A percentile compares a stretch with the other conserved stretches of the same genome.
Evolutionary conservation across 2,113 vertebrate species (phyloP).

Genomic region (Nannospalax galili): DNA sequence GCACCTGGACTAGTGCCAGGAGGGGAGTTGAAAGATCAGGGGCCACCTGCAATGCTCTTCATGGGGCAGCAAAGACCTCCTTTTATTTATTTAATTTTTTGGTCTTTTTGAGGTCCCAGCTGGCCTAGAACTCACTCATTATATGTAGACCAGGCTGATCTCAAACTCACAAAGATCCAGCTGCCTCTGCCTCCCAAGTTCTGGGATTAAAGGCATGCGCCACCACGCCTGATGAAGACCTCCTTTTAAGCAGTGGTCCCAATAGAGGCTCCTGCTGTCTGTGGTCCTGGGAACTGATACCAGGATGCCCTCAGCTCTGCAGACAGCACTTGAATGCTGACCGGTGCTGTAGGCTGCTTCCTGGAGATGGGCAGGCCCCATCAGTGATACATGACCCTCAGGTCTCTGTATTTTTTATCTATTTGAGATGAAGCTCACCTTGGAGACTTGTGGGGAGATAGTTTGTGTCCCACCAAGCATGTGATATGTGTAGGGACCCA

Average conservation of each 20-base stretch:
- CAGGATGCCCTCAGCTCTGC: accelerated
- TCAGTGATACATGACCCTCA: too few relatives aligned
- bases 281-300: background rate
- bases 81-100: too few relatives aligned
- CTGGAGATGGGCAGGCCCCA: background rate
- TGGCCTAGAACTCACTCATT: too few relatives aligned
- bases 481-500: background rate
- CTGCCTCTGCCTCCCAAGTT: too few relatives aligned
- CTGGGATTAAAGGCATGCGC: too few relatives aligned
- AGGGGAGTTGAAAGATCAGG: background rate
- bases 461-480: background rate
- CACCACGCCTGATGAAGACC: too few relatives aligned
- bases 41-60: too few relatives aligned
- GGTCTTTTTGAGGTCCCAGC: too few relatives aligned
- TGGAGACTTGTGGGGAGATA: background rate
- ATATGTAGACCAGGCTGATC: too few relatives aligned
- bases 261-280: background rate
- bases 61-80: background rate
- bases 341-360: too few relatives aligned
- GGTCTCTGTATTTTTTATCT: background rate
- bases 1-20: background rate
- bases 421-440: background rate
- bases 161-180: too few relatives aligned
- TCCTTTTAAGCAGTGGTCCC: too few relatives aligned
- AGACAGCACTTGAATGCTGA: background rate